These are phyloP conservation scores for Pseudopipra pipra DNA, from an alignment of 2,113 vertebrate genomes.

Conservation along the genomic window DNA sequence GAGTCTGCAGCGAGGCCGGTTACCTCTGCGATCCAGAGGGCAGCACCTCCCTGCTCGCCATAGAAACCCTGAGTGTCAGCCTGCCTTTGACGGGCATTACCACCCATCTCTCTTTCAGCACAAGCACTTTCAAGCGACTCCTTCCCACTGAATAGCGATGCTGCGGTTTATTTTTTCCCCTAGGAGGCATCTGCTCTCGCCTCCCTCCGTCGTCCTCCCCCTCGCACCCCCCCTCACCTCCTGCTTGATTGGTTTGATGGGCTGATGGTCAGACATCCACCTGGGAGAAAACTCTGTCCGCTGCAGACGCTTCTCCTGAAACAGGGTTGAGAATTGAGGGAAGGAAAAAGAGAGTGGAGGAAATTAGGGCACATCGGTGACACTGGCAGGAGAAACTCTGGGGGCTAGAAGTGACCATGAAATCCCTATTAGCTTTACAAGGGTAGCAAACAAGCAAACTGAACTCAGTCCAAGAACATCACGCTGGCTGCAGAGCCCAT, in stretches of 20 bases:
- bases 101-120: constrained; percentile 64
- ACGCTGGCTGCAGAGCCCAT: background rate
- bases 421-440: constrained; percentile 46
- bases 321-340: constrained; percentile 51
- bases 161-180: constrained; percentile 49
- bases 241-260: constrained; percentile 74
- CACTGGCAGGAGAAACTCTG: constrained; percentile 41
- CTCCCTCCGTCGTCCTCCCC: constrained; percentile 30
- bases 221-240: constrained; percentile 76
- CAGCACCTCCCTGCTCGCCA: constrained; percentile 65
- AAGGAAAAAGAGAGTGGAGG: constrained; percentile 66
- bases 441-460: constrained; percentile 20
- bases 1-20: background rate
- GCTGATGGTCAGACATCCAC: constrained; percentile 78
- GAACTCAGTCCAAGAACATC: constrained; percentile 36
- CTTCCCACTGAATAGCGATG: constrained; percentile 61
- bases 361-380: constrained; percentile 54
- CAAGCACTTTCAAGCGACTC: constrained; percentile 48
- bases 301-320: constrained; percentile 86
- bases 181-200: constrained; percentile 58
- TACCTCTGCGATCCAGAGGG: constrained; percentile 44
- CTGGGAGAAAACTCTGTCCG: constrained; percentile 80
- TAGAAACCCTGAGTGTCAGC: constrained; percentile 45
- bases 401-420: constrained; percentile 33
- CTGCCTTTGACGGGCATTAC: constrained; percentile 55